phyloP scores from a whole-genome alignment of 92 coral and sea anemone genomes.

The Palythoa caribaeorum region DNA sequence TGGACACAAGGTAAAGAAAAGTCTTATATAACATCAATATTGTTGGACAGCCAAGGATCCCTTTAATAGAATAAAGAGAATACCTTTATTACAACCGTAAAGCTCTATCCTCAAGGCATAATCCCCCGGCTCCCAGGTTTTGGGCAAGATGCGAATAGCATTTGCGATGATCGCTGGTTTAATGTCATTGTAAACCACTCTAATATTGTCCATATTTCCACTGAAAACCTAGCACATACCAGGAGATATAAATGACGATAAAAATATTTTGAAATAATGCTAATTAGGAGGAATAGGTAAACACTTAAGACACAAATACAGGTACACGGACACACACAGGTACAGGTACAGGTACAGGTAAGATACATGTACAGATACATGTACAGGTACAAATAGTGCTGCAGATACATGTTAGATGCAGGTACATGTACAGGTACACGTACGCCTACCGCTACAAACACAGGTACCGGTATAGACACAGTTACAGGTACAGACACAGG shows the following conservation, averaged over 20 bases:
- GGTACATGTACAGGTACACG: too few relatives aligned
- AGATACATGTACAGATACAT: too few relatives aligned
- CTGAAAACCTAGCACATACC: neutral
- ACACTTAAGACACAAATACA: too few relatives aligned
- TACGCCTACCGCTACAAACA: too few relatives aligned
- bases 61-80: too few relatives aligned
- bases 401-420: too few relatives aligned
- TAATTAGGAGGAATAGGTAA: neutral
- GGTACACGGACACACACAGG: neutral
- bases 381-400: too few relatives aligned
- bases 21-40: too few relatives aligned
- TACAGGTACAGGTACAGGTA: neutral
- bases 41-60: too few relatives aligned
- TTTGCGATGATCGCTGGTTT: neutral
- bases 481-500: too few relatives aligned
- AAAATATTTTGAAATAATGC: neutral
- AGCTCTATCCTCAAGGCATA: neutral
- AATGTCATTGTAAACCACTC: neutral
- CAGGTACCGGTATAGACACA: too few relatives aligned
- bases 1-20: too few relatives aligned
- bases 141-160: slow-evolving; percentile 15
- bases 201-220: neutral
- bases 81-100: slow-evolving; percentile 19
- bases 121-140: neutral
- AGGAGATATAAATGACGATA: neutral